A percentile compares a stretch with the other conserved stretches of the same genome.
These are phyloP conservation scores for Drosophila ambigua DNA, from an alignment of 1,140 invertebrate species.

Conservation along the genomic window DNA sequence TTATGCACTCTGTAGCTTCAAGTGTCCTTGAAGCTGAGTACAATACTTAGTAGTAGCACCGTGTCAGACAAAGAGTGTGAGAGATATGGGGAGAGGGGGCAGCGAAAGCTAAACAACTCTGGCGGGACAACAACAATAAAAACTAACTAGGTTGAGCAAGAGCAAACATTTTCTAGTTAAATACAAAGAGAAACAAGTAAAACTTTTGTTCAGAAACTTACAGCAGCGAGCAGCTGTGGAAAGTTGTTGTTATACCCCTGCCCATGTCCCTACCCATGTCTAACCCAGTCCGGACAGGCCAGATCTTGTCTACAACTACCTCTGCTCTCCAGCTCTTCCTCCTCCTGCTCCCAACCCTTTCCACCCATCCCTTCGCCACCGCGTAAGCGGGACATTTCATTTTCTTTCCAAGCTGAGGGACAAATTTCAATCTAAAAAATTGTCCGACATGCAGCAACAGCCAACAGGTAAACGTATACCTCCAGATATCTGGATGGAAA, in stretches of 20 bases:
- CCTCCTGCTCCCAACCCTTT: background rate
- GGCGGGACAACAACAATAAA: background rate
- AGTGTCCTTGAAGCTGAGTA: conserved; percentile 53
- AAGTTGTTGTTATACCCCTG: conserved; percentile 22
- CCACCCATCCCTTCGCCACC: conserved; percentile 12
- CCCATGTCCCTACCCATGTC: background rate
- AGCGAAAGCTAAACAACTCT: conserved; percentile 15
- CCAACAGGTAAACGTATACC: conserved; percentile 27
- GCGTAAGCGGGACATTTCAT: conserved; percentile 14
- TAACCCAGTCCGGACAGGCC: conserved; percentile 18
- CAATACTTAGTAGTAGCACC: background rate
- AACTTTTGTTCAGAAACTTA: conserved; percentile 51
- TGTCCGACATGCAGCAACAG: conserved; percentile 50
- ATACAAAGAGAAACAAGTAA: conserved; percentile 44
- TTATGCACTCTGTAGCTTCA: conserved; percentile 57
- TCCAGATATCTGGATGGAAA: background rate
- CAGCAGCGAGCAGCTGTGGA: conserved; percentile 53
- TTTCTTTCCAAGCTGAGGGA: conserved; percentile 49
- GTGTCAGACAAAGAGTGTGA: no score
- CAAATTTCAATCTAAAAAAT: conserved; percentile 71
- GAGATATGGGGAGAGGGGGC: background rate
- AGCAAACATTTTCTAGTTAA: conserved; percentile 28
- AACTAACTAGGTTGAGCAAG: conserved; percentile 30
- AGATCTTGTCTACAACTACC: conserved; percentile 35
- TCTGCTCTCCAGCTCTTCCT: background rate